A percentile compares a stretch with the other conserved stretches of the same genome.
Evolutionary conservation across 2,888 invertebrate species (phyloP).

Genomic region (Gymnosoma rotundatum): DNA sequence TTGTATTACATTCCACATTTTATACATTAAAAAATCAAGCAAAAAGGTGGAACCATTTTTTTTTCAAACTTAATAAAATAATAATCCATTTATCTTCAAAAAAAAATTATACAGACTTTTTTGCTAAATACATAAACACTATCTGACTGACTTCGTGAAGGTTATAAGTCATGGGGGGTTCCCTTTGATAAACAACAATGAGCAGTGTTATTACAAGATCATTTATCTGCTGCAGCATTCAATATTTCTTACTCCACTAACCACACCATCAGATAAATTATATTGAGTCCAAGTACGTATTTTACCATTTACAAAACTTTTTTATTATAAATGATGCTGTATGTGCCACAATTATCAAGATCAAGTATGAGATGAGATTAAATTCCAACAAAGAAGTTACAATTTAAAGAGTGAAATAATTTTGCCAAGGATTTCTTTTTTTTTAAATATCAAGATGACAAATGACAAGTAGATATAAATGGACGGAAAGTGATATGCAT

Average conservation of each 20-base stretch:
- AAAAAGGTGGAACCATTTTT: neutral
- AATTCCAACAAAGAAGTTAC: conserved; percentile 11
- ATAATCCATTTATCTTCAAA: neutral
- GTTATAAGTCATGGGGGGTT: conserved; percentile 36
- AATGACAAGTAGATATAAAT: conserved; percentile 25
- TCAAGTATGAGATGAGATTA: conserved; percentile 34
- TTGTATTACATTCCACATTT: neutral
- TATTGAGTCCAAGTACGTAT: conserved; percentile 3
- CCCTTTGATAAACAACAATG: neutral
- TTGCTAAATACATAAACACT: neutral
- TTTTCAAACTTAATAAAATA: neutral
- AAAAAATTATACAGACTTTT: neutral
- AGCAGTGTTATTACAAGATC: conserved; percentile 3
- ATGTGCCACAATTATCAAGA: conserved; percentile 40
- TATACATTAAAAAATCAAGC: no score
- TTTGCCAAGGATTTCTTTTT: conserved; percentile 26
- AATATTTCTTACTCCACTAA: conserved; percentile 13
- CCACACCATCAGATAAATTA: conserved; percentile 2
- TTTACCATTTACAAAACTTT: neutral
- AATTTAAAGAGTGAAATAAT: conserved; percentile 41
- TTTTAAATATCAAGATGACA: conserved; percentile 16
- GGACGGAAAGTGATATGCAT: neutral
- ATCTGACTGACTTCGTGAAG: neutral
- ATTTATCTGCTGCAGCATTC: neutral
- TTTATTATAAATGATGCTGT: conserved; percentile 23